Base-by-base conservation (phyloP, 2,797 vertebrate species). In the Delichon dasypus region DNA sequence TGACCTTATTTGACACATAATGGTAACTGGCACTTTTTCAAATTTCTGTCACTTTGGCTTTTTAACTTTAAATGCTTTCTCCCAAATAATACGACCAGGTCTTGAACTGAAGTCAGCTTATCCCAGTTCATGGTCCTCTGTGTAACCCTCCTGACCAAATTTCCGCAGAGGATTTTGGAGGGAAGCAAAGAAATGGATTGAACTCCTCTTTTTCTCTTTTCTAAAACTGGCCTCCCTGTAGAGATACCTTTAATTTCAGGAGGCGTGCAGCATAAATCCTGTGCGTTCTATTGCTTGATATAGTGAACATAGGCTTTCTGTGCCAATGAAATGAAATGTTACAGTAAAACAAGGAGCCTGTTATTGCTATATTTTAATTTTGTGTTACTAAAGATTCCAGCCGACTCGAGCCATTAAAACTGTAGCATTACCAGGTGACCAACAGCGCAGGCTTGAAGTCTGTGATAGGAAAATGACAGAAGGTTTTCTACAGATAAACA, bases 51-150 rank as follows among this genome's bases (percentile, higher is more conserved):
- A 92, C 72, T 95, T 77, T 68, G 44, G 23, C 89, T 89, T 89
- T 91, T 97, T 95, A 92, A 48, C 89, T 97, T 95, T 73, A 76
- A 96, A 85, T 81, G 83, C 54, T 78, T 38, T 95, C 51, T 94
- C 80, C 73, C 86, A 95, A 55, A 97, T 95, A 96, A 71, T 81
- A 95, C 58, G 68, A 72, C 90, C 64, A 77, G 67, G 65, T 89
- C 93, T 94, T 93, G 74, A 94, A 81, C 51, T 95, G 77, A 75
- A 83, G 80, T 78, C 47, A 60, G 57, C 18, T 89, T 50, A 65
- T 89, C 36, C 75, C 53, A 85, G 54, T 18, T 85, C 75, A 87
- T 80, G 68, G 11, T 65, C n/a, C 60, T 89, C 85, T 67, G 50
- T 51, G 38, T 79, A 79, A 58, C 34, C n/a, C 48, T 93, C 47